Base-by-base conservation (phyloP, 2,888 invertebrate genomes). In the Aproaerema taeniolella region DNA sequence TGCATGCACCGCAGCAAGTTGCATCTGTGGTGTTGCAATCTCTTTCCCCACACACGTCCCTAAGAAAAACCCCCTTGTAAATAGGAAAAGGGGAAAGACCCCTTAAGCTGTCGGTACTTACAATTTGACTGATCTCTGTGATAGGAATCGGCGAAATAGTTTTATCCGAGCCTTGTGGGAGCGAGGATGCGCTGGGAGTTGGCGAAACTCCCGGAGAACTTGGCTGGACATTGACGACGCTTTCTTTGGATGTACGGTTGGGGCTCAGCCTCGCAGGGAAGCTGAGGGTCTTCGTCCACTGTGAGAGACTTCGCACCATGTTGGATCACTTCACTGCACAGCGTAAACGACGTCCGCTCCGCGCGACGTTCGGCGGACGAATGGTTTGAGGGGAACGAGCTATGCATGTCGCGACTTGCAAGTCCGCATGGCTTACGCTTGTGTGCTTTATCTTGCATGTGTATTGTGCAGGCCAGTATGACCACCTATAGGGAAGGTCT, bases 281-380 rank as follows among this genome's bases (percentile, higher is more conserved):
- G 89, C 95, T 95, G 71, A 95, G 88, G 57, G 95, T 95, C 89
- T 95, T 95, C 81, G 95, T 95, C 95, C 95, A 95, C 89, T 95
- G 94, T 46, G 94, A 91, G 67, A 95, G 87, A 87, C 94, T 95
- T 59, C 95, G 93, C 80, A 95, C 95, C 95, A 95, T 95, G 69
- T 86, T 89, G 74, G 15, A 35, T 15, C 76, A 80, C 81, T 73
- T 71, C 82, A 81, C 83, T 74, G 54, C 43, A 47, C 45, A 45
- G 55, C 64, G 62, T 53, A n/a, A n/a, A n/a, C n/a, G 61, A 70
- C 81, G 70, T 66, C 57, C 75, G 63, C 69, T 49, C 68, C 46
- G 53, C 47, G 43, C 67, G 63, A 53, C 71, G 70, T 66, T 61
- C 61, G 70, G 69, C 73, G 71, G 64, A 68, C 79, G 81, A 82